Conservation (phyloP, 2,888 invertebrate genomes). For the Nomada goodeniana region DNA sequence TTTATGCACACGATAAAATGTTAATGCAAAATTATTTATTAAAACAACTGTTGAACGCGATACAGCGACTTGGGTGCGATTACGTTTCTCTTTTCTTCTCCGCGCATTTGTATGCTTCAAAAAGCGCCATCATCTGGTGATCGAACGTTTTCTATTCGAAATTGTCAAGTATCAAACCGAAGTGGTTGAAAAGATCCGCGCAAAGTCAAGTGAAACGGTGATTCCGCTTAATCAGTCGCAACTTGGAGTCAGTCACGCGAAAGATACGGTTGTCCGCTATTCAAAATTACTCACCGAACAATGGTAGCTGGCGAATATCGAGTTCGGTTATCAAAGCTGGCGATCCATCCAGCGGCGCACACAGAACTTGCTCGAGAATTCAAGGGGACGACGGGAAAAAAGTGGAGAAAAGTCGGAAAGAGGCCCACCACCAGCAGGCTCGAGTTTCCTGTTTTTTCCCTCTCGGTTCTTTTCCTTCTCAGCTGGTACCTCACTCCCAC, state of each 20-base stretch:
- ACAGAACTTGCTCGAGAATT: conserved; percentile 44
- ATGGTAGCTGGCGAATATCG: conserved; percentile 40
- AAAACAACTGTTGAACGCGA: no score
- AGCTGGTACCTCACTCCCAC: conserved; percentile 9
- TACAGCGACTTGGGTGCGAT: no score
- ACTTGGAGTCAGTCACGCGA: conserved; percentile 4
- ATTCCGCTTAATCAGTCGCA: conserved; percentile 17
- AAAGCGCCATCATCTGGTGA: no score
- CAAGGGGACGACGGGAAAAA: conserved; percentile 23
- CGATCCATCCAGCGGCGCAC: conserved; percentile 56
- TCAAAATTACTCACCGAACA: conserved; percentile 60
- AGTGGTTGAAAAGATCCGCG: background rate
- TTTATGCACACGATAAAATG: no score
- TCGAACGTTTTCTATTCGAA: no score
- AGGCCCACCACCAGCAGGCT: conserved; percentile 35
- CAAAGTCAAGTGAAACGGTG: conserved; percentile 5
- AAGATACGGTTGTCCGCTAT: background rate
- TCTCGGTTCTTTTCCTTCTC: conserved; percentile 17
- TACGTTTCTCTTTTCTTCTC: no score
- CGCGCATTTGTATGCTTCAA: no score
- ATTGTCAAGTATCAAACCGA: background rate
- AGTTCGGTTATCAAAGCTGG: conserved; percentile 52
- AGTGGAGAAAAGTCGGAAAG: conserved; percentile 18
- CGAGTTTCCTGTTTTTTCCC: conserved; percentile 17
- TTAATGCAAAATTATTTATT: no score